These are phyloP conservation scores for Rhadina sibilatrix DNA, from an alignment of 2,113 vertebrate genomes.

Conservation along the genomic window DNA sequence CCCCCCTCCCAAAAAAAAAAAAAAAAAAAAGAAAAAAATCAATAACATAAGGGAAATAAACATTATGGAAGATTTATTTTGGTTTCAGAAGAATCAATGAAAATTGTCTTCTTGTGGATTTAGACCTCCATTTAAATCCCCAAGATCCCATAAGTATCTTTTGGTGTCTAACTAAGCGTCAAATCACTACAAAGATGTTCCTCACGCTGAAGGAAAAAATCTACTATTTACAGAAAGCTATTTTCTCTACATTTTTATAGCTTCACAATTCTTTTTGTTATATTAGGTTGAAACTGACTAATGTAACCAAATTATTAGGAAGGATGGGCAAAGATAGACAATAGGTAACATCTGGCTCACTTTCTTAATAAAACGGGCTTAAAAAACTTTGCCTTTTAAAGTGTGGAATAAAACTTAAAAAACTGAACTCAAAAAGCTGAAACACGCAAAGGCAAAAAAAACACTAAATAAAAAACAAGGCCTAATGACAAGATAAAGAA, in stretches of 20 bases:
- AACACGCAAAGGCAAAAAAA: neutral
- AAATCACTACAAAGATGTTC: neutral
- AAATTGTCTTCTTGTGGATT: neutral
- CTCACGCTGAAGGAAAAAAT: neutral
- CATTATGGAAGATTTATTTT: neutral
- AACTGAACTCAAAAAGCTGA: neutral
- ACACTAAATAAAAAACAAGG: neutral
- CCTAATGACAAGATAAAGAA: neutral
- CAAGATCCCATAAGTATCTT: neutral
- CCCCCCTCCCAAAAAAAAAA: too few species aligned
- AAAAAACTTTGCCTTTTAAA: neutral
- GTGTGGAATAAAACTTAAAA: neutral
- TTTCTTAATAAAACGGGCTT: neutral
- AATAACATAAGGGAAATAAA: neutral
- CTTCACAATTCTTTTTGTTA: neutral
- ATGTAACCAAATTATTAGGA: neutral
- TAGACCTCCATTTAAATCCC: neutral
- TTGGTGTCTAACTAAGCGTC: neutral
- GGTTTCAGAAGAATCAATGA: neutral
- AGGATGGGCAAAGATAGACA: neutral
- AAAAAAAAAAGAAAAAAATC: neutral
- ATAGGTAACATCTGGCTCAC: neutral
- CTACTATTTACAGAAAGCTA: neutral
- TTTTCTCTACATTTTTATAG: neutral
- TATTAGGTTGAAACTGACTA: neutral